Conservation (phyloP, 1,140 invertebrate genomes). For the Pinna nobilis region DNA sequence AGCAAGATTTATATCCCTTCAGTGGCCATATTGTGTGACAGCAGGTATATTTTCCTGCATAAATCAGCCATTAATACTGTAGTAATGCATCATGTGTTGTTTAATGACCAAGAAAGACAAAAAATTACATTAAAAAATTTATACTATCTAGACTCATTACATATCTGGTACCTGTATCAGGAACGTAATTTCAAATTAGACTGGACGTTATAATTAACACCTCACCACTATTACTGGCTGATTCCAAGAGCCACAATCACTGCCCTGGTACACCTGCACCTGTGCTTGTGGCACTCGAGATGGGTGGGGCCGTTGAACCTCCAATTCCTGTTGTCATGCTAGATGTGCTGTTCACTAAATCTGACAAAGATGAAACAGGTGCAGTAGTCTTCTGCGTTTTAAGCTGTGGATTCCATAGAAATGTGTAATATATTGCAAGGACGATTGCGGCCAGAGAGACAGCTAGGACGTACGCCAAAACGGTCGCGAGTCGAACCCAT, state of each 20-base stretch:
- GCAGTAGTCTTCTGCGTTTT: conserved; percentile 47
- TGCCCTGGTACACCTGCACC: too few relatives aligned
- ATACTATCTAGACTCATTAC: too few relatives aligned
- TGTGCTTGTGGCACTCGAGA: neutral
- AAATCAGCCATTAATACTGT: neutral
- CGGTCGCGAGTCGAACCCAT: conserved; percentile 91
- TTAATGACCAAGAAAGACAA: too few relatives aligned
- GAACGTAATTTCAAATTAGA: too few relatives aligned
- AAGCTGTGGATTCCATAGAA: conserved; percentile 91
- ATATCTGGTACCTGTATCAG: too few relatives aligned
- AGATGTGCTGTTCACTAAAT: neutral
- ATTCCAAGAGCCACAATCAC: too few relatives aligned
- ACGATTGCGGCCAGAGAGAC: conserved; percentile 96
- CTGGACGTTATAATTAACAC: too few relatives aligned
- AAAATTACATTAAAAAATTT: too few relatives aligned
- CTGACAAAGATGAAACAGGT: conserved; percentile 5
- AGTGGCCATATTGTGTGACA: neutral
- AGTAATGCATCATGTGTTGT: too few relatives aligned
- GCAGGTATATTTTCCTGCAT: neutral
- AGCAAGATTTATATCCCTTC: too few relatives aligned
- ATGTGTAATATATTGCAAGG: conserved; percentile 95
- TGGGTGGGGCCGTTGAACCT: neutral
- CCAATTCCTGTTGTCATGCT: neutral
- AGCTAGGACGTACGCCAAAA: conserved; percentile 95
- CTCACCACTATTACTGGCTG: too few relatives aligned